Evolutionary conservation across 1,140 invertebrate species (phyloP), one percentile per base, ranked within the genome.

Genomic region (Adoxophyes honmai): DNA sequence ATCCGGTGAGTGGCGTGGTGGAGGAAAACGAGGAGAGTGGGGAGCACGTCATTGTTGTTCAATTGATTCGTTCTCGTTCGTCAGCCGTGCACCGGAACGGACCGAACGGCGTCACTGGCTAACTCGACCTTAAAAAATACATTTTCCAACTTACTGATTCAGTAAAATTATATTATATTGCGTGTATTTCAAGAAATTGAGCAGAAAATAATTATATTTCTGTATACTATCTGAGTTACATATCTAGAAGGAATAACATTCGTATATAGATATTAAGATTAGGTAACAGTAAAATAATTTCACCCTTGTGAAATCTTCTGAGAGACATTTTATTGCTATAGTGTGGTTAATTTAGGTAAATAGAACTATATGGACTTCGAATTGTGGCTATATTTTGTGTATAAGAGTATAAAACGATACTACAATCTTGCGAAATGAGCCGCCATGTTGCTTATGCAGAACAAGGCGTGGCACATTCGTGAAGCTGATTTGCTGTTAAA

Each of bases 391-490:
- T 21, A 21, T 13, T 14, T 21, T n/a, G 42, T 48, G 42, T 18
- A 48, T 48, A 28, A 48, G 42, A 48, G 21, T 48, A 18, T 14
- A 48, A 48, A 42, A 11, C 42, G 10, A 28, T 48, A 11, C 8
- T 11, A 48, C 21, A 21, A 18, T 28, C 42, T 48, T 48, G 21
- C 48, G 66, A 64, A 55, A 77, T 78, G 68, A 66, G 61, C 60
- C 80, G 80, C 80, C 80, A 83, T 86, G 76, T 83, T 81, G 71
- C 73, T 64, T 65, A 51, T 57, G 60, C 60, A 39, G 16, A 48
- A 28, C 69, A 75, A 68, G 73, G 73, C 76, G 81, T 81, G 81
- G 77, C 78, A 62, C 42, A 48, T 48, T 48, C 16, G 18, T 48
- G 42, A 48, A 21, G 42, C 42, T 48, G 42, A n/a, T 28, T 28